Percentiles rank a stretch among this genome's conserved stretches.
phyloP scores from a whole-genome alignment of 2,113 vertebrate species.

The Falcunculus frontatus region DNA sequence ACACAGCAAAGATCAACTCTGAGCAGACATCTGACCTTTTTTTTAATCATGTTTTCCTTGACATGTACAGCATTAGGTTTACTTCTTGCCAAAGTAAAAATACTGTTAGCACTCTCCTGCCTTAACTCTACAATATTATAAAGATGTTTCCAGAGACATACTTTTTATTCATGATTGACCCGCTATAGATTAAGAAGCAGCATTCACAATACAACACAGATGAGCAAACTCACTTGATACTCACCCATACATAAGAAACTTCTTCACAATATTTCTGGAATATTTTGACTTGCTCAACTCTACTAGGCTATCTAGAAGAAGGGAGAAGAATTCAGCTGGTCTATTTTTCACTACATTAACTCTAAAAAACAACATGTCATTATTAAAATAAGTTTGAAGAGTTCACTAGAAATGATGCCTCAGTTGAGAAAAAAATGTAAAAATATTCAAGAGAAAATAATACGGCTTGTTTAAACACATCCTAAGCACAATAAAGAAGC shows the following conservation, averaged over 20 bases:
- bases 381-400: not conserved
- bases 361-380: not conserved
- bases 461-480: not conserved
- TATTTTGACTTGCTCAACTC: conserved; percentile 92
- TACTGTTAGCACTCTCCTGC: not conserved
- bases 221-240: conserved; percentile 24
- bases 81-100: not conserved
- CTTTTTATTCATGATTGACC: not conserved
- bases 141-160: not conserved
- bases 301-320: conserved; percentile 78
- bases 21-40: not conserved
- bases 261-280: conserved; percentile 92
- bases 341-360: not conserved
- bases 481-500: not conserved
- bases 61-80: not conserved
- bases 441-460: not conserved
- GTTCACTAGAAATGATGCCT: not conserved
- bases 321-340: not conserved
- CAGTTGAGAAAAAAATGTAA: not conserved
- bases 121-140: not conserved
- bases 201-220: not conserved
- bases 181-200: not conserved
- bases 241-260: conserved; percentile 96
- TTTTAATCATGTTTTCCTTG: not conserved
- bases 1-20: not conserved